A percentile compares a stretch with the other conserved stretches of the same genome.
Evolutionary conservation across 2,888 invertebrate genomes (phyloP).

Genomic region (Drosophila sordidula): DNA sequence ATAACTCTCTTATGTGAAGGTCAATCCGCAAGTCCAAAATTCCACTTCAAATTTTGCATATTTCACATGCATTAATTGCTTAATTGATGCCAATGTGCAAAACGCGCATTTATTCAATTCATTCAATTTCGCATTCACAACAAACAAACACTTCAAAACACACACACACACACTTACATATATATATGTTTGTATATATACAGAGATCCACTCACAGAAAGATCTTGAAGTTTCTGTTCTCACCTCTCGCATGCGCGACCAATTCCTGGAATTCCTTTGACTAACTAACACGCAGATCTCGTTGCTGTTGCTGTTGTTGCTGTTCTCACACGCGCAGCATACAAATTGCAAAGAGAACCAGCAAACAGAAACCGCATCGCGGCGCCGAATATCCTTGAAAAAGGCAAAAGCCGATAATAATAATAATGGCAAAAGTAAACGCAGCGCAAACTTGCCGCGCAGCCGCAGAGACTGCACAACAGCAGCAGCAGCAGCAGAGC

Average conservation of each 20-base stretch:
- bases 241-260: constrained; percentile 65
- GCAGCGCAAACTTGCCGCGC: constrained; percentile 57
- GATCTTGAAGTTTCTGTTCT: constrained; percentile 65
- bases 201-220: constrained; percentile 16
- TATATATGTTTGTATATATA: not conserved
- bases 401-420: constrained; percentile 68
- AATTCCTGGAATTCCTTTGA: constrained; percentile 79
- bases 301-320: constrained; percentile 16
- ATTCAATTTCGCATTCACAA: constrained; percentile 63
- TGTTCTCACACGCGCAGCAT: constrained; percentile 73
- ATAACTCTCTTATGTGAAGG: constrained; percentile 22
- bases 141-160: constrained; percentile 29
- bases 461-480: constrained; percentile 60
- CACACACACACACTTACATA: not conserved
- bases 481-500: constrained; percentile 18
- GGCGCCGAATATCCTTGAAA: constrained; percentile 79
- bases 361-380: constrained; percentile 11
- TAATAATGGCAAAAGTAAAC: constrained; percentile 49
- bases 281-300: constrained; percentile 70
- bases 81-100: constrained; percentile 71
- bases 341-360: constrained; percentile 60
- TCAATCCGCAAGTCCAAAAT: constrained; percentile 32
- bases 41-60: constrained; percentile 45
- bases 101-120: constrained; percentile 71
- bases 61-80: constrained; percentile 72